Evolutionary conservation across 2,888 invertebrate species (phyloP).

Genomic region (Tipula helvola): DNA sequence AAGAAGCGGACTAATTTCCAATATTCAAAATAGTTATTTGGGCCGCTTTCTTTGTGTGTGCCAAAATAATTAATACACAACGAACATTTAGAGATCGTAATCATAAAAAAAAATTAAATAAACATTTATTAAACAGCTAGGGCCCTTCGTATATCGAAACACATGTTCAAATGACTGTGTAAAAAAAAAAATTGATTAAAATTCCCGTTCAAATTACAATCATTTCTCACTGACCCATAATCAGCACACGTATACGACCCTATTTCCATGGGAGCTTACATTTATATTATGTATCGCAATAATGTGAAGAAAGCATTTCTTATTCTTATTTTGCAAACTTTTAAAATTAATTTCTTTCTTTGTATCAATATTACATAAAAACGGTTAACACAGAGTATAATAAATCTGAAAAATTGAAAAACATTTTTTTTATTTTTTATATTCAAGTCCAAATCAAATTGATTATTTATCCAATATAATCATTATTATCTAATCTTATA

Average conservation of each 20-base stretch:
- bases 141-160: neutral
- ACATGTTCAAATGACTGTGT: neutral
- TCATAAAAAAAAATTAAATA: too few relatives aligned
- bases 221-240: neutral
- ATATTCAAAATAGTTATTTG: too few relatives aligned
- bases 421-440: neutral
- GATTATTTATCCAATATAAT: neutral
- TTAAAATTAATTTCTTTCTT: neutral
- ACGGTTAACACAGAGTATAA: neutral
- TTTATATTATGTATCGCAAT: neutral
- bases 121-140: too few relatives aligned
- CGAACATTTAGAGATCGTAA: too few relatives aligned
- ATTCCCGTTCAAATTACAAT: neutral
- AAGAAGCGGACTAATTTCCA: too few relatives aligned
- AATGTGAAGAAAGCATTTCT: neutral
- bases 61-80: too few relatives aligned
- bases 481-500: neutral
- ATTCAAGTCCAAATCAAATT: neutral
- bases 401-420: neutral
- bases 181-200: neutral
- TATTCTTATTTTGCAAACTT: neutral
- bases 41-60: too few relatives aligned
- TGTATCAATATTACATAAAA: neutral
- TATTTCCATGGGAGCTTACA: neutral
- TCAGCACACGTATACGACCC: neutral